Percentiles rank a stretch among this genome's conserved stretches.
Conservation (phyloP, 1,140 invertebrate genomes). For the Ooceraea biroi region DNA sequence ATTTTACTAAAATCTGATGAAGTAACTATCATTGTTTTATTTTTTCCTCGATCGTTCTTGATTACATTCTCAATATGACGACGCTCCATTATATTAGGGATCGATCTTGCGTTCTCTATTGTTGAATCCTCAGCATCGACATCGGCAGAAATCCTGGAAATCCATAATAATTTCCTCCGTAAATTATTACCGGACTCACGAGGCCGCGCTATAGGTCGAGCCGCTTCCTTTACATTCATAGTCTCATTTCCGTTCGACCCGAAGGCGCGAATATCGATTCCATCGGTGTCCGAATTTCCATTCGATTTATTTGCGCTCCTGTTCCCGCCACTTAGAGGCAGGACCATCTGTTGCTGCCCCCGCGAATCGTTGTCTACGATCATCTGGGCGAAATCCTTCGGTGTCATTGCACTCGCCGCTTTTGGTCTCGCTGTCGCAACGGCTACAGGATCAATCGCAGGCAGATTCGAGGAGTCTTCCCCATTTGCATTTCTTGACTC, state of each 20-base stretch:
- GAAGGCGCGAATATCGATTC: constrained; percentile 36
- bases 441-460: constrained; percentile 21
- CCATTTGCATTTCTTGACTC: constrained; percentile 14
- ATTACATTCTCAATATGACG: not conserved
- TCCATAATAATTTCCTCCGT: constrained; percentile 50
- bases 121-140: not conserved
- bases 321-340: not conserved
- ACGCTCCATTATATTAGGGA: not conserved
- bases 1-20: not conserved
- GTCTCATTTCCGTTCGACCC: constrained; percentile 56
- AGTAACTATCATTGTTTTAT: not conserved
- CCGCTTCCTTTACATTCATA: constrained; percentile 49
- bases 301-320: constrained; percentile 41
- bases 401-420: constrained; percentile 1
- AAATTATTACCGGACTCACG: constrained; percentile 19
- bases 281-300: constrained; percentile 40
- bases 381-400: not conserved
- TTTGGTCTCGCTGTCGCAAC: not conserved
- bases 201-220: not conserved
- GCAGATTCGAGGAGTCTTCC: not conserved
- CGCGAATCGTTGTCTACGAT: constrained; percentile 19
- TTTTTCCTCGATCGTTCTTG: not conserved
- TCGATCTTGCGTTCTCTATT: not conserved
- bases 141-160: constrained; percentile 12
- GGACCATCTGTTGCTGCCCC: constrained; percentile 55